Evolutionary conservation across 2,113 vertebrate species (phyloP), one percentile per base, ranked within the genome.

Genomic region (Columba janthina): DNA sequence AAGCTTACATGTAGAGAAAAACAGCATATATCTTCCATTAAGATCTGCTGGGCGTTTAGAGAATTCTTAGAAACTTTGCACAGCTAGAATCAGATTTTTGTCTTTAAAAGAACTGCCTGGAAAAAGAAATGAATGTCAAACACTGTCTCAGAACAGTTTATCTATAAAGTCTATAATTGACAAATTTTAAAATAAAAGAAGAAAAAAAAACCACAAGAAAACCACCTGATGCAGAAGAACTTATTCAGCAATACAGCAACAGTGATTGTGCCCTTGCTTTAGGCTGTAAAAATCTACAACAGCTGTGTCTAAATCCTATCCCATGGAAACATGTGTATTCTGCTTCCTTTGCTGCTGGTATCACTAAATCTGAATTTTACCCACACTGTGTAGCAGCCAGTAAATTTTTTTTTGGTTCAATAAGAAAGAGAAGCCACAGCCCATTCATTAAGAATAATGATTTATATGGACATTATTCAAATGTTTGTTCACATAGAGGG

Each of bases 341-440:
- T 93, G 34, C n/a, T 20, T 42, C 18, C 32, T 83, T 56, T 71
- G 38, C 32, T 90, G n/a, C 83, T 81, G 66, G 44, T 34, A 86
- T 29, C 69, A 83, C 74, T 94, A 85, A 73, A 88, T 88, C 85
- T 81, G 79, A 84, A 82, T 84, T 90, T 72, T 85, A 86, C 48
- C 40, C 32, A 64, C 38, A n/a, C 22, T 42, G 9, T 42, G 54
- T 71, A 60, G 72, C 83, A 92, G 69, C 20, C n/a, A 76, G 50
- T 81, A 88, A 72, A 90, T 94, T 85, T 88, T 88, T 88, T 36
- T 90, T 90, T 84, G 90, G 48, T 83, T 84, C 44, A 15, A 29
- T 21, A 66, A 93, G 88, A 80, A 95, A 85, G 29, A 90, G 67
- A 94, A 90, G 67, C 24, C 60, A 93, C 22, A 79, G 56, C 16